Conservation (phyloP, 2,113 vertebrate species). For the Microcebus lehilahytsara region DNA sequence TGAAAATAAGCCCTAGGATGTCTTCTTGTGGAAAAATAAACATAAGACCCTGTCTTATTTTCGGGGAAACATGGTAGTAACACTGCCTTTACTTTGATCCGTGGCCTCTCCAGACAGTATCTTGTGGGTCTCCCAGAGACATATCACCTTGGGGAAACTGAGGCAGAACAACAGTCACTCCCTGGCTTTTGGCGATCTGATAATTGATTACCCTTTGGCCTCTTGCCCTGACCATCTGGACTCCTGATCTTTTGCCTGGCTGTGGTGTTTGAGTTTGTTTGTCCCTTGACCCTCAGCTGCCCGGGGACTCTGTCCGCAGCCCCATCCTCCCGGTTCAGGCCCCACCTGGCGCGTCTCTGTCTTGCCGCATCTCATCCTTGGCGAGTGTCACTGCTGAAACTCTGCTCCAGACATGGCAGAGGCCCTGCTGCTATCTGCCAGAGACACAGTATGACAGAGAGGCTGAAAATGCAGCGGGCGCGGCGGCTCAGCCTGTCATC, state of each 20-base stretch:
- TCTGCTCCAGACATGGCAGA: background rate
- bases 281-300: background rate
- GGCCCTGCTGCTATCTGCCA: background rate
- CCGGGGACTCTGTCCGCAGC: background rate
- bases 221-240: background rate
- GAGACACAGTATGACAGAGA: background rate
- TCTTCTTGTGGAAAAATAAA: no score
- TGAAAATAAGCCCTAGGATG: no score
- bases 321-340: background rate
- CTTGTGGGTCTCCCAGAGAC: background rate
- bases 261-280: constrained; percentile 6
- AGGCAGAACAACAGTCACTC: background rate
- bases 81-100: background rate
- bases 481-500: no score
- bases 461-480: no score
- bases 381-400: background rate
- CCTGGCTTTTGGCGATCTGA: background rate
- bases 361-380: background rate
- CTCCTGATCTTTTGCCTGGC: background rate
- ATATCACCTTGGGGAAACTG: background rate
- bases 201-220: background rate
- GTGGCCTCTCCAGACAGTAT: background rate
- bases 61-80: no score
- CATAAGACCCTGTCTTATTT: no score
- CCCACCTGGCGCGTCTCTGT: background rate